Evolutionary conservation across 1,140 invertebrate species (phyloP).

Genomic region (Lamellibrachia luymesi): DNA sequence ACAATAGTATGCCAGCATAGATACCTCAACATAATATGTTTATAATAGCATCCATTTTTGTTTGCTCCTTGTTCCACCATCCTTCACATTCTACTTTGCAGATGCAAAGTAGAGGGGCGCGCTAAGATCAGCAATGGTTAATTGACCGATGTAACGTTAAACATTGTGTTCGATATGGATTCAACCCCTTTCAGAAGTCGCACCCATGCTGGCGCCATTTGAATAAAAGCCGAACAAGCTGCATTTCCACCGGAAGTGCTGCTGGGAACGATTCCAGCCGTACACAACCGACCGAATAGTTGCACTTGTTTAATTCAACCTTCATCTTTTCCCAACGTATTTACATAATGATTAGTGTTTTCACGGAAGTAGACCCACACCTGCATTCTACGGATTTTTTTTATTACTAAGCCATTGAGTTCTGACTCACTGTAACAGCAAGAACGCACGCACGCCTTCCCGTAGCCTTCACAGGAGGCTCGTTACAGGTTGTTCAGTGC

Average conservation of each 20-base stretch:
- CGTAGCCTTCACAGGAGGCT: not conserved
- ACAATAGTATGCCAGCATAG: too few relatives aligned
- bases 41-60: too few relatives aligned
- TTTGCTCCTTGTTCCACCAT: too few relatives aligned
- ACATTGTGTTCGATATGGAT: not conserved
- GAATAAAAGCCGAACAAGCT: not conserved
- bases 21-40: too few relatives aligned
- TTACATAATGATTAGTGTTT: not conserved
- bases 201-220: not conserved
- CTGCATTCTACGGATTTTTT: too few relatives aligned
- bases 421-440: not conserved
- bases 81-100: too few relatives aligned
- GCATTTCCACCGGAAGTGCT: not conserved
- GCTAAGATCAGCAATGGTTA: not conserved
- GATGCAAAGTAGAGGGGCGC: too few relatives aligned
- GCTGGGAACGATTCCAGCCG: too few relatives aligned
- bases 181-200: not conserved
- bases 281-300: not conserved
- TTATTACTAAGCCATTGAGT: not conserved
- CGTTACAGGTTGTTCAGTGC: not conserved
- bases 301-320: not conserved
- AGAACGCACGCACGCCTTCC: not conserved
- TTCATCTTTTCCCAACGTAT: not conserved
- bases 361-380: too few relatives aligned
- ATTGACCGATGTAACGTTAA: not conserved